Evolutionary conservation across 2,797 vertebrate species (phyloP), one percentile per base, ranked within the genome.

Genomic region (Pangasius sanitwongsei): DNA sequence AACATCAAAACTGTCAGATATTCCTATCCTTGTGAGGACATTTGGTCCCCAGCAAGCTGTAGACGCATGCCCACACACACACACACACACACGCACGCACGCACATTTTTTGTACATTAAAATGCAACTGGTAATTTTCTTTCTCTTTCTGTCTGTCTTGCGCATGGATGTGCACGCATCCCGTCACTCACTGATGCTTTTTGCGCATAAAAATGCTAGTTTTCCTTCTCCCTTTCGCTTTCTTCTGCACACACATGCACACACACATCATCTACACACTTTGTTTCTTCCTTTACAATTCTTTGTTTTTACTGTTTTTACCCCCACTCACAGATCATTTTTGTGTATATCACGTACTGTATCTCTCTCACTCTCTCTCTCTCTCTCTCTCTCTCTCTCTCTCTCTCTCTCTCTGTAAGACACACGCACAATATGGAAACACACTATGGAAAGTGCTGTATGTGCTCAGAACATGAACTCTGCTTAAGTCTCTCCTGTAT

Each of bases 401-500:
- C 65, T 69, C 15, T 34, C 67, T 69, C 67, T 69, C 65, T 69
- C n/a, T 69, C 15, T 31, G 1, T 12, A 50, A 80, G 37, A 37
- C 84, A 67, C 61, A 75, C 55, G 37, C 37, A 13, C 65, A 65
- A n/a, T 57, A 37, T 82, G 57, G 55, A 55, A 65, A 18, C 41
- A 18, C 85, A 61, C 65, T 90, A 53, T 90, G 88, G 89, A 90
- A 90, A 89, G 83, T 78, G 86, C 61, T 87, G 85, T 90, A 88
- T 90, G 87, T 88, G 84, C 89, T 90, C 88, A 82, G 92, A 91
- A 93, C 89, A 91, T 86, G 86, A 92, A 92, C 90, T 91, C 90
- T 91, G 91, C 87, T 92, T 92, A 90, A 88, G 83, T 85, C 82
- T 89, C 63, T 82, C 83, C 86, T 88, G 89, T 92, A 90, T 91